Base-by-base conservation (phyloP, 2,797 vertebrate genomes). In the Rhynchonycteris naso region DNA sequence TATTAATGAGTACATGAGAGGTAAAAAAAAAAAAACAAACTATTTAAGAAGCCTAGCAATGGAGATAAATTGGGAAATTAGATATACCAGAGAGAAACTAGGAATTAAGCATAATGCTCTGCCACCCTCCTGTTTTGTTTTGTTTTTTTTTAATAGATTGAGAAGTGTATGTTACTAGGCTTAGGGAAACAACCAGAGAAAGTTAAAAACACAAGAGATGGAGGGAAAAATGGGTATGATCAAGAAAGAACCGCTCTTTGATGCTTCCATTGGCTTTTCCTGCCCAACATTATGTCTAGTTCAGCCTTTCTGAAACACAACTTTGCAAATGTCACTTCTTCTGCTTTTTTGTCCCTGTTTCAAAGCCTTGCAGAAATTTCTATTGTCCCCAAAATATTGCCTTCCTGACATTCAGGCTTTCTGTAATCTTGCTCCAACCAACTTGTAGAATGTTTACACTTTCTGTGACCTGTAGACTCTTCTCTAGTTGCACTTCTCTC, bases 361-460 rank as follows among this genome's bases (percentile, higher is more conserved):
- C 80, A 81, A 94, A 92, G 21, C 16, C 56, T 92, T 86, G 33
- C n/a, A 86, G 54, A n/a, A 82, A 87, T 50, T 50, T 47, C 47
- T 74, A 15, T 38, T 38, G 18, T 63, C 56, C 54, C 15, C 35
- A 58, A 24, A 65, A 69, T 84, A 74, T 30, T 85, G 28, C 22
- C 54, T 76, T 92, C 47, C 61, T 58, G 59, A 88, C 58, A 92
- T 65, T 71, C 80, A 69, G 26, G 16, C 33, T 38, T 35, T 69
- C 33, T 8, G n/a, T 24, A 47, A 88, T 80, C 33, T 85, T 50
- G 50, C 38, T 86, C 13, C 16, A 47, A 50, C 52, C 50, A 85
- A 79, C 58, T 21, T 85, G 68, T 66, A 69, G 28, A 38, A 50
- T 4, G 22, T 69, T 59, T 35, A 88, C 7, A 74, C 66, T 61